Conservation (phyloP, 2,797 vertebrate species). For the Peromyscus attwateri region DNA sequence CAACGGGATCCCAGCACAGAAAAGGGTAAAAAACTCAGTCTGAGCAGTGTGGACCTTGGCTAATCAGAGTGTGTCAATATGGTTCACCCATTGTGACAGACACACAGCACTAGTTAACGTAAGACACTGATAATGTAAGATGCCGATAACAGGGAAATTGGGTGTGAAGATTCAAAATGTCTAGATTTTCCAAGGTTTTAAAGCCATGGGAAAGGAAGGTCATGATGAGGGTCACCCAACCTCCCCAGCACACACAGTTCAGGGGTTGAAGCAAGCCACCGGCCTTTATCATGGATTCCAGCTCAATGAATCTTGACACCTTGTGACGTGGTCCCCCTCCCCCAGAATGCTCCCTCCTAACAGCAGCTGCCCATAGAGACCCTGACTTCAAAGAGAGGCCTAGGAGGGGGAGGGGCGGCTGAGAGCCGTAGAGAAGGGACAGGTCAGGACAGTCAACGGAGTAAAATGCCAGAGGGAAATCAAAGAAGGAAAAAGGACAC, state of each 20-base stretch:
- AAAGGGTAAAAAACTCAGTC: background rate
- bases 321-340: background rate
- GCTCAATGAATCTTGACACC: background rate
- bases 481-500: background rate
- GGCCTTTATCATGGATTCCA: background rate
- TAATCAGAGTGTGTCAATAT: background rate
- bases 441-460: background rate
- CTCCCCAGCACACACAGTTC: background rate
- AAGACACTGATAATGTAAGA: background rate
- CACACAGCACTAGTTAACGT: accelerated
- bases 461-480: background rate
- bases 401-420: background rate
- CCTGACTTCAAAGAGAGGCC: background rate
- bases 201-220: background rate
- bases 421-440: background rate
- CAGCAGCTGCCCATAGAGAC: background rate
- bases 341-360: background rate
- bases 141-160: background rate
- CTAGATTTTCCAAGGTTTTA: background rate
- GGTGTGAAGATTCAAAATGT: background rate
- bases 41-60: background rate
- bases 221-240: background rate
- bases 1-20: background rate
- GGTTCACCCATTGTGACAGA: background rate
- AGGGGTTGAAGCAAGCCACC: background rate